Evolutionary conservation across 2,113 vertebrate species (phyloP).

Genomic region (Podilymbus podiceps): DNA sequence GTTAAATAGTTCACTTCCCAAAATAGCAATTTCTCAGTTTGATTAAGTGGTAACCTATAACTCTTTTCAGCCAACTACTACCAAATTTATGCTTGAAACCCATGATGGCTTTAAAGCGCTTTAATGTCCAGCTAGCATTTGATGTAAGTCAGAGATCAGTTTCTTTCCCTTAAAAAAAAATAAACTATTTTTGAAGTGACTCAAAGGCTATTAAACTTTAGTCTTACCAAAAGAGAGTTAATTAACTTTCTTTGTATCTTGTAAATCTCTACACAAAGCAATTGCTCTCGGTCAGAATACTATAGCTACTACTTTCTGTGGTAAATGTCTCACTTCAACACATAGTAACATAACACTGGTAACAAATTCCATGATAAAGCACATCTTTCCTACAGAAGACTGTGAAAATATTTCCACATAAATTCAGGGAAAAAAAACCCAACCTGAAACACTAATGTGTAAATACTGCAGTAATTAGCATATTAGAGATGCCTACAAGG

Average conservation of each 20-base stretch:
- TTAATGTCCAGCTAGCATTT: not conserved
- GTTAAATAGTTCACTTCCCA: not conserved
- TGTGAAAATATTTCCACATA: not conserved
- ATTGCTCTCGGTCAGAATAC: not conserved
- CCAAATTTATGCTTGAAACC: not conserved
- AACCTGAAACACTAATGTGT: not conserved
- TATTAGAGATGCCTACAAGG: not conserved
- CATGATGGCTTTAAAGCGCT: not conserved
- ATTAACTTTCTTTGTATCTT: not conserved
- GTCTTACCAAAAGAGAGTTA: not conserved
- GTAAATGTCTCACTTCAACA: not conserved
- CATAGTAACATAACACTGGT: fast-evolving
- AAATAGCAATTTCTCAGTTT: not conserved
- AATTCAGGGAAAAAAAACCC: not conserved
- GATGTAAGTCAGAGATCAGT: not conserved
- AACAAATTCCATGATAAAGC: not conserved
- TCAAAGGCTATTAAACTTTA: not conserved
- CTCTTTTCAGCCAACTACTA: not conserved
- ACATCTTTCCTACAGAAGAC: not conserved
- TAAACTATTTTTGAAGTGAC: not conserved
- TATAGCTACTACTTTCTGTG: not conserved
- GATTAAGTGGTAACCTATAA: not conserved
- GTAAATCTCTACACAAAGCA: not conserved
- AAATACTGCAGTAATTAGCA: not conserved
- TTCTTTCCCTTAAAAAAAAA: not conserved